phyloP scores from a whole-genome alignment of 1,140 invertebrate genomes.

The Plutomurus gul region DNA sequence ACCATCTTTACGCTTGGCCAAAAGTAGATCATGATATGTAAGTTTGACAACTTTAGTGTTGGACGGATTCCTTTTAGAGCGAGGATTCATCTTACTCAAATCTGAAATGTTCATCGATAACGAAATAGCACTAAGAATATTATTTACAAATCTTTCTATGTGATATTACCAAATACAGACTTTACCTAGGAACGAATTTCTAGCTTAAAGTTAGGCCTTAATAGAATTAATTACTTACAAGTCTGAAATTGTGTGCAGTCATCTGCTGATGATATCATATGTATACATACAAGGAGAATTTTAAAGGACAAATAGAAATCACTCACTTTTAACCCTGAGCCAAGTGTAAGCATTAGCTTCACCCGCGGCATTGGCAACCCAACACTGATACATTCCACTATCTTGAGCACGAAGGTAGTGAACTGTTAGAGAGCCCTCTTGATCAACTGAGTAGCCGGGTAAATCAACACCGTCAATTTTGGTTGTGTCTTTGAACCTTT shows the following conservation, averaged over 20 bases:
- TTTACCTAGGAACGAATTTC: no score
- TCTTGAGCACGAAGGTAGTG: slow-evolving; percentile 81
- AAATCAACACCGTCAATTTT: slow-evolving; percentile 20
- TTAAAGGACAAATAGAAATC: no score
- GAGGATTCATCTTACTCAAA: slow-evolving; percentile 31
- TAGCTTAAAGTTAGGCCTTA: no score
- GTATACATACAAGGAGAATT: no score
- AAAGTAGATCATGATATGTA: slow-evolving; percentile 49
- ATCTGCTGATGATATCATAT: no score
- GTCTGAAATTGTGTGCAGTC: no score
- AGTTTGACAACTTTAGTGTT: slow-evolving; percentile 50
- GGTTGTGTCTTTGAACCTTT: slow-evolving; percentile 51
- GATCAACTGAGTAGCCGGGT: slow-evolving; percentile 45
- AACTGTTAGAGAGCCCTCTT: slow-evolving; percentile 79
- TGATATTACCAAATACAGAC: no score
- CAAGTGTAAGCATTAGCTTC: slow-evolving; percentile 86
- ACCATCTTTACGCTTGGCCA: slow-evolving; percentile 49
- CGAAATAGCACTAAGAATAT: not conserved
- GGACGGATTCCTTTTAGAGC: slow-evolving; percentile 22
- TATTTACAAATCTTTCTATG: not conserved
- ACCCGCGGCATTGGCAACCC: slow-evolving; percentile 85
- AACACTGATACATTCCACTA: slow-evolving; percentile 94
- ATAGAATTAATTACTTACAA: no score
- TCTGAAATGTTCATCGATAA: slow-evolving; percentile 33
- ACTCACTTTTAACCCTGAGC: slow-evolving; percentile 92